Evolutionary conservation across 2,797 vertebrate genomes (phyloP).

Genomic region (Neomorphus geoffroyi): DNA sequence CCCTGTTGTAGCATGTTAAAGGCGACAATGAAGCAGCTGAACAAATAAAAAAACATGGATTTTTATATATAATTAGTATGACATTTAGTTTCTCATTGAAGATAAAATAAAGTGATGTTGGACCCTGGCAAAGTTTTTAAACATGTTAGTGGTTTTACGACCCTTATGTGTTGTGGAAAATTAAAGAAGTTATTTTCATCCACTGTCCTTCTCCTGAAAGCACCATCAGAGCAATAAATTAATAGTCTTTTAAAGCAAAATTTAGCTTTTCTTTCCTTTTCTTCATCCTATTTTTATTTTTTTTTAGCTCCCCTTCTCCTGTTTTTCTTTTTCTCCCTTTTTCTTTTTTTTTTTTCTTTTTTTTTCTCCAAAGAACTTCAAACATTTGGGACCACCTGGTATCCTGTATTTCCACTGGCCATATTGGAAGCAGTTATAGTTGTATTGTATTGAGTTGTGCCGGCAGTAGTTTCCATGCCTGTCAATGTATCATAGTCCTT

Average conservation of each 20-base stretch:
- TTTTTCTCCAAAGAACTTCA: conserved; percentile 84
- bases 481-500: conserved; percentile 99
- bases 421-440: conserved; percentile 94
- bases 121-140: conserved; percentile 82
- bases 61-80: conserved; percentile 87
- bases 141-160: conserved; percentile 85
- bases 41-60: conserved; percentile 87
- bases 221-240: conserved; percentile 97
- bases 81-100: conserved; percentile 86
- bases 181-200: conserved; percentile 83
- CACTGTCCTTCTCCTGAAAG: conserved; percentile 86
- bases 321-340: not conserved
- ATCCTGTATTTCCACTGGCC: conserved; percentile 93
- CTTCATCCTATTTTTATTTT: accelerated
- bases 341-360: conserved; percentile 77
- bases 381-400: conserved; percentile 91
- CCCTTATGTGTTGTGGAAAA: conserved; percentile 89
- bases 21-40: conserved; percentile 93
- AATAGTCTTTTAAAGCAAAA: conserved; percentile 86
- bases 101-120: conserved; percentile 77
- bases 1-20: conserved; percentile 99
- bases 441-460: conserved; percentile 98
- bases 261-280: conserved; percentile 58
- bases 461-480: conserved; percentile 98
- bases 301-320: not conserved